Percentiles rank a stretch among this genome's conserved stretches.
phyloP scores from a whole-genome alignment of 2,113 vertebrate genomes.

The Suncus etruscus region DNA sequence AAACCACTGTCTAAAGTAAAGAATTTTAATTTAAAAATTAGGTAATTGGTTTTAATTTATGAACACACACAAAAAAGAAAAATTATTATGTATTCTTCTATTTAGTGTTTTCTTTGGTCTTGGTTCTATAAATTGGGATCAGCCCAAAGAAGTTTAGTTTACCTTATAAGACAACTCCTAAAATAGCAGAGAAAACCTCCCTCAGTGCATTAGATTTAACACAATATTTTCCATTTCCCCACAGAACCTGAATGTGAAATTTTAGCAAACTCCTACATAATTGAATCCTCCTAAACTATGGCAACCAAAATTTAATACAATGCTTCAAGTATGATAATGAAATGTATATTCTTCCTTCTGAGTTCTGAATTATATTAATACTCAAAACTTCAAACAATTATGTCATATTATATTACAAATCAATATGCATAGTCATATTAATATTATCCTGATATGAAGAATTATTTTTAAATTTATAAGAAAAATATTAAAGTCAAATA shows the following conservation, averaged over 20 bases:
- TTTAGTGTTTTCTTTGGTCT: background rate
- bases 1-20: no score
- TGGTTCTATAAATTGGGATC: background rate
- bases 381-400: background rate
- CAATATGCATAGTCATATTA: background rate
- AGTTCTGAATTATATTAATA: background rate
- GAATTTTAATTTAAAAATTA: no score
- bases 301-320: background rate
- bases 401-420: background rate
- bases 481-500: background rate
- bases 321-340: background rate
- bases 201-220: background rate
- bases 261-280: constrained; percentile 17
- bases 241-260: background rate
- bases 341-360: background rate
- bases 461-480: constrained; percentile 10
- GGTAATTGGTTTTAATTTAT: no score
- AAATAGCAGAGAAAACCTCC: background rate
- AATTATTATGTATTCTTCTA: background rate
- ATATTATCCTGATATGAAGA: background rate
- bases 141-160: background rate
- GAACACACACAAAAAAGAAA: no score
- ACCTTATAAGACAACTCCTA: background rate
- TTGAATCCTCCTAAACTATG: background rate
- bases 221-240: background rate